phyloP scores from a whole-genome alignment of 2,888 invertebrate species.

The Scrobipalpa atriplicella region DNA sequence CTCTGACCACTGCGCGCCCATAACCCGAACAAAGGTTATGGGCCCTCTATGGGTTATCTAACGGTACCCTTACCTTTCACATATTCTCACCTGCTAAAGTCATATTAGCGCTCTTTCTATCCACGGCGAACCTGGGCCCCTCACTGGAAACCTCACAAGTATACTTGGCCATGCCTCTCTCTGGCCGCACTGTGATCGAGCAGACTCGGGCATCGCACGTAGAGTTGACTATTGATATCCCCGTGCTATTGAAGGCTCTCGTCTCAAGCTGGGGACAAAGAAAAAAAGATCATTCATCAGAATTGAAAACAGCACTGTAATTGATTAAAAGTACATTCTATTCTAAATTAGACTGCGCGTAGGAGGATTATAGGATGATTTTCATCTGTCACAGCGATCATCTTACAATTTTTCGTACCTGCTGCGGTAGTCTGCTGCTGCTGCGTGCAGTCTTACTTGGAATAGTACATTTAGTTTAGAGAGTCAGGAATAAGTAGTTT shows the following conservation, averaged over 20 bases:
- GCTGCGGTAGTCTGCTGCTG: no score
- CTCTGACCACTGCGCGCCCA: no score
- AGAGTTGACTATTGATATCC: conserved; percentile 65
- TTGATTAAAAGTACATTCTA: no score
- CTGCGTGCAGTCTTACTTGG: no score
- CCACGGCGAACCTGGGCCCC: conserved; percentile 72
- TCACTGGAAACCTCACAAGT: conserved; percentile 79
- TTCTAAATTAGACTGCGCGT: no score
- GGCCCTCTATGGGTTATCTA: no score
- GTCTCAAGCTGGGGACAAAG: conserved; percentile 63
- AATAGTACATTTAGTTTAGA: no score
- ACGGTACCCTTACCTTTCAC: not conserved
- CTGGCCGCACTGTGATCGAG: conserved; percentile 61
- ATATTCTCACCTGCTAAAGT: conserved; percentile 64
- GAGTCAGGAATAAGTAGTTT: no score
- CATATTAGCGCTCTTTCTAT: conserved; percentile 68
- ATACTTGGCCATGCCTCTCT: conserved; percentile 67
- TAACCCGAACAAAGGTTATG: no score
- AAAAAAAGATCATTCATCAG: not conserved
- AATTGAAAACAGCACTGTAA: not conserved
- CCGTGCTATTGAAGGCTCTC: conserved; percentile 68
- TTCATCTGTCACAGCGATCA: no score
- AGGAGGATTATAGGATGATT: no score
- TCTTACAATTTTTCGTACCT: no score
- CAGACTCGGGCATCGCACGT: conserved; percentile 63